These are phyloP conservation scores for Rana temporaria DNA, from an alignment of 2,113 vertebrate species.

Conservation along the genomic window DNA sequence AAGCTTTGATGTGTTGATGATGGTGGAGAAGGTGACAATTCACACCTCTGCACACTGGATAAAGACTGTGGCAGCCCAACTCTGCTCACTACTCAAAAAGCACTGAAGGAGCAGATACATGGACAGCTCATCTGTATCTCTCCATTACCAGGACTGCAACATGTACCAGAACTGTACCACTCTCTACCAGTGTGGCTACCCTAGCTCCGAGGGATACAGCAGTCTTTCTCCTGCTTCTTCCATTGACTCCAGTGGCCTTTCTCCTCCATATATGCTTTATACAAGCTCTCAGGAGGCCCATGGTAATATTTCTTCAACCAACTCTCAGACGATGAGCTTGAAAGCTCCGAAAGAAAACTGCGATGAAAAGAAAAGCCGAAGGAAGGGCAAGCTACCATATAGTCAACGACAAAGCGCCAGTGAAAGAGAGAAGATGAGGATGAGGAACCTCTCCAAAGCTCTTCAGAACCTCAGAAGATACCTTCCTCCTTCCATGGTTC, in stretches of 20 bases:
- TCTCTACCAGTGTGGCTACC: constrained; percentile 62
- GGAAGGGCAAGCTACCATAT: constrained; percentile 64
- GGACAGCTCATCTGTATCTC: constrained; percentile 64
- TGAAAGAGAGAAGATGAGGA: constrained; percentile 91
- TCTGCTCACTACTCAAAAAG: fast-evolving
- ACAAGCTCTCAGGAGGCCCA: background rate
- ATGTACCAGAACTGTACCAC: constrained; percentile 59
- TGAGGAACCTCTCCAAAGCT: constrained; percentile 87
- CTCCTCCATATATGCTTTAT: constrained; percentile 59
- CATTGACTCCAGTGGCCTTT: constrained; percentile 77
- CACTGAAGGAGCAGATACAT: constrained; percentile 27
- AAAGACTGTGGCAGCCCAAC: constrained; percentile 68
- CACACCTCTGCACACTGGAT: constrained; percentile 70
- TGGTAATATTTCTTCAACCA: background rate
- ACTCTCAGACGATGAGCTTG: background rate
- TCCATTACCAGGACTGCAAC: constrained; percentile 64
- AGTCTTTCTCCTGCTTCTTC: constrained; percentile 83
- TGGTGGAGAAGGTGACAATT: constrained; percentile 72
- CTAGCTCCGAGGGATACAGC: constrained; percentile 50
- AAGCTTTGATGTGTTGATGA: constrained; percentile 74
- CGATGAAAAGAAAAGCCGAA: constrained; percentile 4
- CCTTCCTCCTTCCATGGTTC: constrained; percentile 81
- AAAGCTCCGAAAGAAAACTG: constrained; percentile 2
- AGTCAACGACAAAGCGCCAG: constrained; percentile 85
- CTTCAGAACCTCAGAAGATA: constrained; percentile 82